These are phyloP conservation scores for Chrysomela aeneicollis DNA, from an alignment of 2,888 invertebrate genomes.

Conservation along the genomic window DNA sequence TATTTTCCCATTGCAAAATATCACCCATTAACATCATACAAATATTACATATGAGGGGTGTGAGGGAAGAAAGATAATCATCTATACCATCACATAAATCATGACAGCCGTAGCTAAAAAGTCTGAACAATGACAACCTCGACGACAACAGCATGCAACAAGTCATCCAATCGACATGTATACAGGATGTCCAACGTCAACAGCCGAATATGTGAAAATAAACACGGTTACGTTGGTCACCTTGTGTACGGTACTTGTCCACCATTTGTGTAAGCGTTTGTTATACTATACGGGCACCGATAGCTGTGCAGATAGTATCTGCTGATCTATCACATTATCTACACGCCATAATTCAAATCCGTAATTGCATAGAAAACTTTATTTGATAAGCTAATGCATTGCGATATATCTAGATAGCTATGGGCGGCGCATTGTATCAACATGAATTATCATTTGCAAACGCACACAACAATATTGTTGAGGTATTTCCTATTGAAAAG, in stretches of 20 bases:
- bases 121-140: neutral
- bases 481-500: no score
- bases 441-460: conserved; percentile 19
- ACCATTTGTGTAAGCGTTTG: neutral
- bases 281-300: neutral
- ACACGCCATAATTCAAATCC: conserved; percentile 31
- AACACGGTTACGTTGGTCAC: no score
- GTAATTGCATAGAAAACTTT: conserved; percentile 29
- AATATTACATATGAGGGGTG: neutral
- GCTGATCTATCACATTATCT: conserved; percentile 24
- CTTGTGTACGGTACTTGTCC: conserved; percentile 10
- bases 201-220: no score
- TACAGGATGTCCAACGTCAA: neutral
- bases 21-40: neutral
- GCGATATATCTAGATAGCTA: conserved; percentile 25
- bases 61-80: neutral
- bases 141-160: neutral
- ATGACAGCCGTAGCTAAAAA: neutral
- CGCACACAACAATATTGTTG: neutral
- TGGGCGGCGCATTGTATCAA: conserved; percentile 17
- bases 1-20: neutral
- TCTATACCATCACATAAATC: neutral
- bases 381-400: conserved; percentile 29
- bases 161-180: conserved; percentile 1
- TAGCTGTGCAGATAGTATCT: conserved; percentile 13